phyloP scores from a whole-genome alignment of 2,113 vertebrate species.

The Ciconia boyciana region DNA sequence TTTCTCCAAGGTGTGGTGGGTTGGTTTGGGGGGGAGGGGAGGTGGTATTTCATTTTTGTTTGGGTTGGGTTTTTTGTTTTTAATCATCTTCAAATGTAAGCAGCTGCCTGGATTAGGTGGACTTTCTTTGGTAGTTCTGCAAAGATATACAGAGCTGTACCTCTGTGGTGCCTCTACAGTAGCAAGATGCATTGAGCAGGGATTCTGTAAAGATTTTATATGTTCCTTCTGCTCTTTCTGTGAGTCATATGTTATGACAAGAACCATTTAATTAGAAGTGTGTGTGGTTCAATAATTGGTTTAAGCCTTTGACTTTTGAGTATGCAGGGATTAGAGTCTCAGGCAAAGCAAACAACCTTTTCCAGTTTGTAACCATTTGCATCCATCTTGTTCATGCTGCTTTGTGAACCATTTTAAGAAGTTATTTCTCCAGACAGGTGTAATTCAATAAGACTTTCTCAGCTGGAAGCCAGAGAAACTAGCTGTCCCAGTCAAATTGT shows the following conservation, averaged over 20 bases:
- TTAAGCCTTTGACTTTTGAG: background rate
- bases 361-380: background rate
- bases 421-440: background rate
- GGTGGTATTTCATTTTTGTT: background rate
- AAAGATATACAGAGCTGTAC: background rate
- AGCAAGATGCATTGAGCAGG: background rate
- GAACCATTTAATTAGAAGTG: background rate
- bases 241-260: background rate
- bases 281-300: background rate
- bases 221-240: background rate
- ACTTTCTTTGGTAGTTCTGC: background rate
- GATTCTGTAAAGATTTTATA: background rate
- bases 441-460: background rate
- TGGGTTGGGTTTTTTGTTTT: background rate
- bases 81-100: conserved; percentile 15
- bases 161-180: background rate
- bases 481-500: background rate
- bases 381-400: background rate
- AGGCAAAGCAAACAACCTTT: background rate
- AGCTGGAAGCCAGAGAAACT: background rate
- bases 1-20: background rate
- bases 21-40: background rate
- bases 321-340: background rate
- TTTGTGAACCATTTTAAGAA: background rate
- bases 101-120: conserved; percentile 4